Evolutionary conservation across 2,797 vertebrate species (phyloP).

Genomic region (Odontamblyopus rebecca): DNA sequence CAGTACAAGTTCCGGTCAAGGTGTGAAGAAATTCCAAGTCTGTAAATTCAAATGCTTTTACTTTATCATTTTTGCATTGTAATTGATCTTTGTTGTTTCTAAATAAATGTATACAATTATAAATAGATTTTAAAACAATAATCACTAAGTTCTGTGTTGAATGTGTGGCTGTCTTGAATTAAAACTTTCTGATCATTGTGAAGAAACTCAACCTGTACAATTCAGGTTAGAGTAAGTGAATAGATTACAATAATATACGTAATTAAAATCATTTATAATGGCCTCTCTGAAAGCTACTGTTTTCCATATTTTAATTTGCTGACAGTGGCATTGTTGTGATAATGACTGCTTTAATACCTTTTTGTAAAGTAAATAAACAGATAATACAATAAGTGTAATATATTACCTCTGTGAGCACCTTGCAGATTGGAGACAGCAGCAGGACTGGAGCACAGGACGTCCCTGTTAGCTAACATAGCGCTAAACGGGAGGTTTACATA

Average conservation of each 20-base stretch:
- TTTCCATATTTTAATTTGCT: neutral
- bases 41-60: neutral
- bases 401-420: slow-evolving; percentile 76
- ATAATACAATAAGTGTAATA: neutral
- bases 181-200: neutral
- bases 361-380: neutral
- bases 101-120: neutral
- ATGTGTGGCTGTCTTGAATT: neutral
- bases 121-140: neutral
- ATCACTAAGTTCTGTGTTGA: neutral
- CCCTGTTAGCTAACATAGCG: slow-evolving; percentile 71
- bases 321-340: neutral
- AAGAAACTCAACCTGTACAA: neutral
- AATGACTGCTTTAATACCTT: neutral
- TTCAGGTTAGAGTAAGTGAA: neutral
- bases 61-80: neutral
- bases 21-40: neutral
- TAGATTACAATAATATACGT: neutral
- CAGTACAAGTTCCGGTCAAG: neutral
- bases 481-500: slow-evolving; percentile 88
- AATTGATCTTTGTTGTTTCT: neutral
- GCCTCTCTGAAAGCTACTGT: neutral
- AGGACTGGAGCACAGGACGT: slow-evolving; percentile 77
- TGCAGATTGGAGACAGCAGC: neutral
- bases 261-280: neutral